A percentile compares a stretch with the other conserved stretches of the same genome.
Evolutionary conservation across 2,113 vertebrate genomes (phyloP).

Genomic region (Bolborhynchus lineola): DNA sequence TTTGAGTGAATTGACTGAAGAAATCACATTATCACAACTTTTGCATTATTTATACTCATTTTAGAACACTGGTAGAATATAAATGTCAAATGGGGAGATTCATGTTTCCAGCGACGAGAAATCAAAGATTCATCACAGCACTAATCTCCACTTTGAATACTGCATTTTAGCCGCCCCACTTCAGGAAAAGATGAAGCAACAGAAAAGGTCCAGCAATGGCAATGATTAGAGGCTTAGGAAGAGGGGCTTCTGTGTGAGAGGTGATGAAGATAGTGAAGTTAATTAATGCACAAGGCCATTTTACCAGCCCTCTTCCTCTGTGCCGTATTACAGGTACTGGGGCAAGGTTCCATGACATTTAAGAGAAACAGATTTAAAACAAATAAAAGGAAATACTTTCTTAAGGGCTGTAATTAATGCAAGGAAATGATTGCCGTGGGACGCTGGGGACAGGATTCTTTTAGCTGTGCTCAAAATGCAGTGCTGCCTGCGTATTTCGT

Average conservation of each 20-base stretch:
- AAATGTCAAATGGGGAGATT: constrained; percentile 44
- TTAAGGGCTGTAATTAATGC: constrained; percentile 33
- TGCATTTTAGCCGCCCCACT: background rate
- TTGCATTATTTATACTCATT: constrained; percentile 63
- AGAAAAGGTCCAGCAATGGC: background rate
- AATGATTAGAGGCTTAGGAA: background rate
- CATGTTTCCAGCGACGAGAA: background rate
- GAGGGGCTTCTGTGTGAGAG: background rate
- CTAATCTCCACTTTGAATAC: background rate
- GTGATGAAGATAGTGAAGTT: background rate
- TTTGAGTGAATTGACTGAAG: constrained; percentile 8
- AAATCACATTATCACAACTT: constrained; percentile 46
- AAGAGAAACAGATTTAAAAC: constrained; percentile 2
- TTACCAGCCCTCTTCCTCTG: background rate
- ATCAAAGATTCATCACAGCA: constrained; percentile 31
- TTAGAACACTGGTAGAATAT: constrained; percentile 40
- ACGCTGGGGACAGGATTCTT: background rate
- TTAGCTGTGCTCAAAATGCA: background rate
- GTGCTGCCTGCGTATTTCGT: background rate
- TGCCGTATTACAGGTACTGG: background rate
- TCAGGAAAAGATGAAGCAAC: background rate
- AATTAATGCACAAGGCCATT: background rate
- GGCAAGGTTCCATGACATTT: background rate
- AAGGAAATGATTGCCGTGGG: background rate
- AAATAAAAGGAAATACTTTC: constrained; percentile 28